Evolutionary conservation across 1,140 invertebrate genomes (phyloP).

Genomic region (Spodoptera frugiperda): DNA sequence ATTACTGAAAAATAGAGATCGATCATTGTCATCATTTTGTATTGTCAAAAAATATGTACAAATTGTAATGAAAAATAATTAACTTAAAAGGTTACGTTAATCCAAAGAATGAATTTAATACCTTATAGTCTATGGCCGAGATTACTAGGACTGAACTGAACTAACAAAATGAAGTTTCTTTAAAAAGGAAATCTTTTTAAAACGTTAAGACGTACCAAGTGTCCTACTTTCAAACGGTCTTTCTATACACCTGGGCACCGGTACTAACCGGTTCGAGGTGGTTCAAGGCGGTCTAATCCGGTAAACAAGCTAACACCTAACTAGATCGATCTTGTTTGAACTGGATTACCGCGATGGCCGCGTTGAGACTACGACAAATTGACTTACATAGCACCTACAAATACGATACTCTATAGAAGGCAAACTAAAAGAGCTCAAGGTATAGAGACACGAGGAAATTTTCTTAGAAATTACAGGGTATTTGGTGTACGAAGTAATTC

Average conservation of each 20-base stretch:
- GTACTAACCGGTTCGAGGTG: slow-evolving; percentile 51
- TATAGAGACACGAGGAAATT: background rate
- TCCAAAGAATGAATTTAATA: no score
- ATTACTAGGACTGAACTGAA: background rate
- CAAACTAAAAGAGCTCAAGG: background rate
- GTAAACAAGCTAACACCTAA: slow-evolving; percentile 73
- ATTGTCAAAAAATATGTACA: no score
- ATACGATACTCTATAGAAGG: slow-evolving; percentile 3
- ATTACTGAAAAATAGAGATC: no score
- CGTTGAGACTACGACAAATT: slow-evolving; percentile 63
- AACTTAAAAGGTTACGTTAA: no score
- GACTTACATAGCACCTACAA: slow-evolving; percentile 60
- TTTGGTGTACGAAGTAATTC: no score
- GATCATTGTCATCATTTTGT: no score
- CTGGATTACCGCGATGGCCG: slow-evolving; percentile 68
- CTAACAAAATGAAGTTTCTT: background rate
- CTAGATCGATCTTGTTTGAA: slow-evolving; percentile 72
- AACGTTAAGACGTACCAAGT: slow-evolving; percentile 11
- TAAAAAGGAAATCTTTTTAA: slow-evolving; percentile 15
- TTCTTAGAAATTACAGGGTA: background rate
- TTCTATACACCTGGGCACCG: slow-evolving; percentile 17
- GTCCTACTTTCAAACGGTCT: slow-evolving; percentile 1
- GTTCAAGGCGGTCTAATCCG: slow-evolving; percentile 60
- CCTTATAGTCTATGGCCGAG: no score
- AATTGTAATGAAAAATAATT: no score